Base-by-base conservation (phyloP, 1,140 invertebrate genomes). In the Brachionus rotundiformis region DNA sequence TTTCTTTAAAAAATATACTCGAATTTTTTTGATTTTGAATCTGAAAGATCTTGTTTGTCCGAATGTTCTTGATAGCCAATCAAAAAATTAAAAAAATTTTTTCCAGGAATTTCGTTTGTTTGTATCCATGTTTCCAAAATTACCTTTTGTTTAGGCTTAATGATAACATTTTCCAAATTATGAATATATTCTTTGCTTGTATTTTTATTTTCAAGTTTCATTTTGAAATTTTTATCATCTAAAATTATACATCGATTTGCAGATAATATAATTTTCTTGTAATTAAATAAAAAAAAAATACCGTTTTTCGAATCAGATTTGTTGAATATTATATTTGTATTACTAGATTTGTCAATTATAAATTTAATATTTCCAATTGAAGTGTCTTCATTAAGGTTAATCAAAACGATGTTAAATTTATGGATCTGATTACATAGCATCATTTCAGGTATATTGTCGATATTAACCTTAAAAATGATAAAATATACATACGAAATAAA, bases 371-470 rank as follows among this genome's bases (percentile, higher is more conserved):
- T 44, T 2, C n/a, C 27, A 8, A 75, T 75, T 27, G 71, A 13
- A 27, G 2, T 8, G 7, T 29, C 41, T 49, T 25, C 25, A 49
- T 41, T 75, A 16, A 16, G 1, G 41, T 75, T 75, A 3, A 27
- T 47, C 19, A 75, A 7, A 47, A n/a, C 25, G 29, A 75, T 16
- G 8, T 47, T 27, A 7, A 44, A 13, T 27, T 27, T 47, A 25
- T 75, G 23, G 6, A 75, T 75, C 29, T 75, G 39, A 75, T 47
- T 47, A 19, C 71, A 75, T 49, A 75, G 29, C 23, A 47, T 49
- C n/a, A 1, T n/a, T 1, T 31, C 1, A 6, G 71, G 71, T 27
- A 75, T 27, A 13, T 44, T 23, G 11, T 25, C 23, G n/a, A 75
- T 11, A 7, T 49, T 27, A 10, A 73, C 39, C 68, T 73, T 19